Evolutionary conservation across 2,113 vertebrate species (phyloP).

Genomic region (Uria aalge): DNA sequence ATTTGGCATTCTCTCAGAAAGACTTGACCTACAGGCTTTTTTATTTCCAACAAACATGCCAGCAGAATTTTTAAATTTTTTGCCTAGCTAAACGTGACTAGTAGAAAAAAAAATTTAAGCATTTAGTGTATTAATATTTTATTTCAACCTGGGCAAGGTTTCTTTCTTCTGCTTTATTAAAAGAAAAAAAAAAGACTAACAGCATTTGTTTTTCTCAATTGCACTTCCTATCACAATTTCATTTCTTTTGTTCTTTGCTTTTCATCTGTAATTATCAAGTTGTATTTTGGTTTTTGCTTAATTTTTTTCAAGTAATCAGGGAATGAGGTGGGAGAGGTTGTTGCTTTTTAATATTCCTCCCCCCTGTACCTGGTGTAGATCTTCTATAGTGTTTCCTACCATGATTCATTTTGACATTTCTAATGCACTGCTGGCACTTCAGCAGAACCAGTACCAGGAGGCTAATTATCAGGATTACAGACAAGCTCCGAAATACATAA

Average conservation of each 20-base stretch:
- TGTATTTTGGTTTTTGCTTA: constrained; percentile 7
- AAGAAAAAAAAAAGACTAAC: neutral
- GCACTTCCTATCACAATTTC: neutral
- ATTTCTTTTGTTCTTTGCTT: neutral
- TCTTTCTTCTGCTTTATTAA: constrained; percentile 18
- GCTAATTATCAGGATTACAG: constrained; percentile 43
- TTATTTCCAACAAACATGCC: constrained; percentile 71
- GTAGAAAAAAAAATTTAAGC: constrained; percentile 41
- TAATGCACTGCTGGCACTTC: constrained; percentile 1
- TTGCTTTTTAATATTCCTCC: constrained; percentile 24
- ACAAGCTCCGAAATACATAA: constrained; percentile 4
- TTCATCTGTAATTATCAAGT: constrained; percentile 29
- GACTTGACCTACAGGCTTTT: constrained; percentile 80
- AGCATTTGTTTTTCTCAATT: neutral
- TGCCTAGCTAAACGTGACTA: constrained; percentile 65
- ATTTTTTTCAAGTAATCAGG: neutral
- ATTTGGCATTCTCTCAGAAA: constrained; percentile 91
- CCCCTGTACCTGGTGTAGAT: neutral
- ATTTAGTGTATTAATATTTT: constrained; percentile 61
- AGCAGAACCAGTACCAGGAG: constrained; percentile 26
- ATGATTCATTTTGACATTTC: constrained; percentile 41
- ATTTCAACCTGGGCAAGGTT: constrained; percentile 33
- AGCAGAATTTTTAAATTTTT: constrained; percentile 72
- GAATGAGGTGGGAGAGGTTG: neutral
- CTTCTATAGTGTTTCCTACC: constrained; percentile 1